phyloP scores from a whole-genome alignment of 2,797 vertebrate genomes.

The Atherinosoma microstoma region DNA sequence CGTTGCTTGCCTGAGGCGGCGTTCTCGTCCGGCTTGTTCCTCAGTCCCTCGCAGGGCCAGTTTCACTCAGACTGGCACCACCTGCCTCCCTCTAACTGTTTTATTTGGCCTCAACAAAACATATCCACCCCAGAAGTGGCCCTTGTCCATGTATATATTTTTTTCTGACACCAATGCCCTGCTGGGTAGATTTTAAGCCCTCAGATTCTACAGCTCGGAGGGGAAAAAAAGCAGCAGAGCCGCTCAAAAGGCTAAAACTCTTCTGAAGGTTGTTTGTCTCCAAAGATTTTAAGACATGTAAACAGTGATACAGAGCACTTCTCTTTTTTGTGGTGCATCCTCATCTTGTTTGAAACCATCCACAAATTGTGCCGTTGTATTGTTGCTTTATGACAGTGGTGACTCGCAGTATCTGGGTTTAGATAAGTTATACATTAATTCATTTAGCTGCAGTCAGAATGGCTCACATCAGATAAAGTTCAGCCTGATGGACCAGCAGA shows the following conservation, averaged over 20 bases:
- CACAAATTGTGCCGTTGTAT: constrained; percentile 9
- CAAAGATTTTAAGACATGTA: background rate
- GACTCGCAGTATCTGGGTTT: constrained; percentile 28
- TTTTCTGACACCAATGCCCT: background rate
- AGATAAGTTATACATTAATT: constrained; percentile 49
- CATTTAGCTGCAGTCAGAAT: constrained; percentile 68
- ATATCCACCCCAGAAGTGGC: background rate
- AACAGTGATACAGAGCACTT: background rate
- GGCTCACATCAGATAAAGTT: constrained; percentile 66
- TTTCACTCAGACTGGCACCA: constrained; percentile 17
- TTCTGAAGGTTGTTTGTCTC: background rate
- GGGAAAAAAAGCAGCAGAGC: background rate
- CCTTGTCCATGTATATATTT: constrained; percentile 1
- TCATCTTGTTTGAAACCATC: background rate
- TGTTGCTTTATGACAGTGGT: constrained; percentile 8
- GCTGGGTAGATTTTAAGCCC: background rate
- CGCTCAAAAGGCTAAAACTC: background rate
- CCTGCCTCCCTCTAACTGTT: background rate
- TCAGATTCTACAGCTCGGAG: background rate
- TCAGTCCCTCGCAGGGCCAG: constrained; percentile 4
- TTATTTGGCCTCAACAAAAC: constrained; percentile 12
- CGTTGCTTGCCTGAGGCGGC: background rate
- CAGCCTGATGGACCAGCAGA: constrained; percentile 57
- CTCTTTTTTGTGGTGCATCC: background rate
- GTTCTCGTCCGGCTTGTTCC: background rate